phyloP scores from a whole-genome alignment of 2,113 vertebrate genomes.

The Casuarius casuarius region DNA sequence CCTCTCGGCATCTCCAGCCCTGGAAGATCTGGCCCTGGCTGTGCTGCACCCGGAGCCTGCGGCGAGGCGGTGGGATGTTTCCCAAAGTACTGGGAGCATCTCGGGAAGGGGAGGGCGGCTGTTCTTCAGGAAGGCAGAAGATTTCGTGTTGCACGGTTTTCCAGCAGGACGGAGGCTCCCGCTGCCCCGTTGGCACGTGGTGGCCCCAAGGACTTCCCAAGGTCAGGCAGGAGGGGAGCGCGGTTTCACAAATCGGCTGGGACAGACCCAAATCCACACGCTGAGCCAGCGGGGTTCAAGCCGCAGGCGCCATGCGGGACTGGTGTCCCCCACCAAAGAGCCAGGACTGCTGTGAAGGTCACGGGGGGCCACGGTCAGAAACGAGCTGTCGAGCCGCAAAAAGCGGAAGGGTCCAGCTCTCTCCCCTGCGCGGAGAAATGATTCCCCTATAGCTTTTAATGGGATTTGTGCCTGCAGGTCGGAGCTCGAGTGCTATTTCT shows the following conservation, averaged over 20 bases:
- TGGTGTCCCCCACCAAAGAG: not conserved
- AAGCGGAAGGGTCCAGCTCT: not conserved
- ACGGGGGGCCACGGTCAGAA: not conserved
- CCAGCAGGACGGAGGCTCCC: not conserved
- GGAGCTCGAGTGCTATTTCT: conserved; percentile 67
- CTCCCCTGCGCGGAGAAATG: not conserved
- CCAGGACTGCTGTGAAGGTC: not conserved
- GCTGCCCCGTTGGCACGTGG: fast-evolving
- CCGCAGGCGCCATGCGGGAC: not conserved
- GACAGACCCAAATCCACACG: not conserved
- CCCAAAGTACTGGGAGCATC: fast-evolving
- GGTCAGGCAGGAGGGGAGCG: not conserved
- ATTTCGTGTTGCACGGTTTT: not conserved
- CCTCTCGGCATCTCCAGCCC: too few relatives aligned
- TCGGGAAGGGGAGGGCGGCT: fast-evolving
- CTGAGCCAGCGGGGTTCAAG: not conserved
- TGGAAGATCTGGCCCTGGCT: not conserved
- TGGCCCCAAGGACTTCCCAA: not conserved
- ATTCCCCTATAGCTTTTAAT: conserved; percentile 45
- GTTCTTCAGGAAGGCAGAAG: not conserved
- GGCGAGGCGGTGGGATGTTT: too few relatives aligned
- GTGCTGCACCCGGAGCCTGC: not conserved
- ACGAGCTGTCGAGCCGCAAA: fast-evolving
- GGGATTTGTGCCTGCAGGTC: conserved; percentile 66
- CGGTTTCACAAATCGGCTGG: fast-evolving